Evolutionary conservation across 2,797 vertebrate species (phyloP).

Genomic region (Selene dorsalis): DNA sequence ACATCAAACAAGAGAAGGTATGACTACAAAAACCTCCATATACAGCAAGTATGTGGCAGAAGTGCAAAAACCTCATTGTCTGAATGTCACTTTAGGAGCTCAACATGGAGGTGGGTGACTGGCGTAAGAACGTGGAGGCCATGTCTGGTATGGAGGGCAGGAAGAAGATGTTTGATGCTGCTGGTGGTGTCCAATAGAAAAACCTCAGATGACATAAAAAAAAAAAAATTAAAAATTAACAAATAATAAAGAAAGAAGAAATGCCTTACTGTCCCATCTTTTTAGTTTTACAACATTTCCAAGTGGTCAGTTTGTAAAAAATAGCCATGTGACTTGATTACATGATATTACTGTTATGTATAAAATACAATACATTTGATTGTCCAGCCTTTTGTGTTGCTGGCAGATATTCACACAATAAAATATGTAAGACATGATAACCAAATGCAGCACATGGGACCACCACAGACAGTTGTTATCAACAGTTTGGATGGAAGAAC

Average conservation of each 20-base stretch:
- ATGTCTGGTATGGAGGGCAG: conserved; percentile 85
- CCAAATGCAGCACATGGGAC: not conserved
- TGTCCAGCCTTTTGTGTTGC: conserved; percentile 1
- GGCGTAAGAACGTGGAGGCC: conserved; percentile 85
- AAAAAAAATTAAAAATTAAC: not conserved
- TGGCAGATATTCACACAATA: not conserved
- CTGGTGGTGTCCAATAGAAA: conserved; percentile 68
- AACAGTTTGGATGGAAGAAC: not conserved
- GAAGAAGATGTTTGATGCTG: conserved; percentile 85
- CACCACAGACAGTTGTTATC: not conserved
- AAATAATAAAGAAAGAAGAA: not conserved
- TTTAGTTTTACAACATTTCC: too few relatives aligned
- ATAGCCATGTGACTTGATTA: conserved; percentile 13
- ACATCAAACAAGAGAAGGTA: conserved; percentile 84
- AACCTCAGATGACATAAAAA: not conserved
- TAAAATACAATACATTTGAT: conserved; percentile 16
- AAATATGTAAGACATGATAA: not conserved
- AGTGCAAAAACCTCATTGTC: not conserved
- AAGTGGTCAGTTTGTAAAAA: not conserved
- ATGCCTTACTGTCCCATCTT: too few relatives aligned
- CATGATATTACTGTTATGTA: conserved; percentile 19
- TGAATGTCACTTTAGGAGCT: conserved; percentile 65
- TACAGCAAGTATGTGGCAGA: not conserved
- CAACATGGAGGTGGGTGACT: conserved; percentile 80
- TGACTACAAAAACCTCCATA: not conserved